These are phyloP conservation scores for Rhamphomyia laevipes DNA, from an alignment of 2,888 invertebrate species.

Conservation along the genomic window DNA sequence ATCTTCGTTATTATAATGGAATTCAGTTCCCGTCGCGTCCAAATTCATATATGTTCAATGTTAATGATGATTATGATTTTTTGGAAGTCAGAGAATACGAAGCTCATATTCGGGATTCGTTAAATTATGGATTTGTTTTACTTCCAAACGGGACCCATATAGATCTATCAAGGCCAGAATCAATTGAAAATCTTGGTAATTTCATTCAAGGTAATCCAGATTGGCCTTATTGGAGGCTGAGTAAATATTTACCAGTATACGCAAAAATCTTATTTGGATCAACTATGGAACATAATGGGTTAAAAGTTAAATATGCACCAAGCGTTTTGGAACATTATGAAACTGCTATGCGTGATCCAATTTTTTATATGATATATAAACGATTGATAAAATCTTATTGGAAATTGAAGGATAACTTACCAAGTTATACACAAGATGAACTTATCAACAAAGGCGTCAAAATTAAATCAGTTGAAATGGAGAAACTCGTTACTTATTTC, in stretches of 20 bases:
- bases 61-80: constrained; percentile 25
- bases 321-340: constrained; percentile 49
- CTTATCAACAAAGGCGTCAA: constrained; percentile 48
- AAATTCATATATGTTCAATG: constrained; percentile 31
- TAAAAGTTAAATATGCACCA: constrained; percentile 32
- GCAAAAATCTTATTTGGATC: constrained; percentile 48
- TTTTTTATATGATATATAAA: constrained; percentile 58
- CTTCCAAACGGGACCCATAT: constrained; percentile 42
- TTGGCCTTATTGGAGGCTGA: constrained; percentile 47
- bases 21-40: constrained; percentile 46
- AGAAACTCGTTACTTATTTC: constrained; percentile 52
- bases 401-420: constrained; percentile 47
- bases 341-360: constrained; percentile 59
- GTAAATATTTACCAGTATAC: constrained; percentile 44
- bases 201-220: constrained; percentile 52
- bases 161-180: constrained; percentile 47
- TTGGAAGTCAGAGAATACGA: constrained; percentile 29
- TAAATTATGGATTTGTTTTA: constrained; percentile 40
- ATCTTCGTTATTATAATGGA: constrained; percentile 49
- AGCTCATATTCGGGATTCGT: constrained; percentile 39
- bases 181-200: constrained; percentile 52
- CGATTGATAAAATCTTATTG: constrained; percentile 44
- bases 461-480: constrained; percentile 46
- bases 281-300: constrained; percentile 21
- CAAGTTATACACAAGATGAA: constrained; percentile 51